Evolutionary conservation across 2,113 vertebrate genomes (phyloP), one percentile per base, ranked within the genome.

Genomic region (Coptodon bakossiorum): DNA sequence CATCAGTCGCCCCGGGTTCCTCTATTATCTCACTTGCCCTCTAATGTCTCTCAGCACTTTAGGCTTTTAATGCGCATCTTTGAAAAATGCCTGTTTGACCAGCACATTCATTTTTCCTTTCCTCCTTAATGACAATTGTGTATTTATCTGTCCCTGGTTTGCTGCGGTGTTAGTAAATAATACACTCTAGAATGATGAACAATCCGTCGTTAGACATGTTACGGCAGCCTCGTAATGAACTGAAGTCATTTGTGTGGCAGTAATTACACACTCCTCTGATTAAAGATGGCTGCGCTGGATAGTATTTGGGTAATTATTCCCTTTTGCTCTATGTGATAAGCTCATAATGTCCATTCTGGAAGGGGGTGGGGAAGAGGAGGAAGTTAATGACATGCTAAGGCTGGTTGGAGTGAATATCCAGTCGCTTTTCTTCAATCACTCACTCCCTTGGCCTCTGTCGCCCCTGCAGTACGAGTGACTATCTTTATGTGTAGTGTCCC

Each of bases 191-290:
- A 84, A 91, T 90, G 96, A 95, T 91, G 94, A 95, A 94, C 93
- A 90, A 92, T 95, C 92, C 91, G 88, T 94, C 91, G 84, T 83
- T 9, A 81, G 91, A 95, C 93, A 88, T 91, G 93, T 94, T 93
- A 94, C 94, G 40, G 89, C 93, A 90, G 92, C 93, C 89, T 88
- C 80, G 86, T 96, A 95, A 96, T 96, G 95, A 96, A 96, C 92
- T 90, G 82, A 89, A 94, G 92, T 95, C 87, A 93, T 96, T 96
- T 96, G 94, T 93, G 93, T 94, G 91, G 94, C 94, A 95, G 95
- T 96, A 96, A 96, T 96, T 96, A 96, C 94, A 95, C 94, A 95
- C 91, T 95, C 86, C 91, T 95, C 94, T 95, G 95, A 96, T 96
- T 96, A 94, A 95, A 95, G 94, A 96, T 96, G 94, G 94, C 92